phyloP scores from a whole-genome alignment of 2,888 invertebrate species.

The Strigamia crassipes region DNA sequence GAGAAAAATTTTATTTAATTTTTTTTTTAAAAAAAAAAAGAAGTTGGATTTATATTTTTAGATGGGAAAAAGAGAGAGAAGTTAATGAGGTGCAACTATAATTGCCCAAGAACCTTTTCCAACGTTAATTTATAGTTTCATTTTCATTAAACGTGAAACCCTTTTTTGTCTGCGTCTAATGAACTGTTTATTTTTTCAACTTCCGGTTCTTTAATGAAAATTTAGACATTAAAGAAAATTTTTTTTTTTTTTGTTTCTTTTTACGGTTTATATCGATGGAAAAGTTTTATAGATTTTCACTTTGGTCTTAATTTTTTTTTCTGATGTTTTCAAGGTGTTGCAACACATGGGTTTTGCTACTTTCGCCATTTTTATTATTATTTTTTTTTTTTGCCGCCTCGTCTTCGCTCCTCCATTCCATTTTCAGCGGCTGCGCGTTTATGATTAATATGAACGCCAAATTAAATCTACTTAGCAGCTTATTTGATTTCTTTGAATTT shows the following conservation, averaged over 20 bases:
- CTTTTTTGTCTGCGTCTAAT: background rate
- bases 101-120: background rate
- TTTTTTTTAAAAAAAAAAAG: too few species aligned
- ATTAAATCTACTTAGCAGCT: slow-evolving; percentile 35
- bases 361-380: background rate
- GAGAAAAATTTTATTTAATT: too few species aligned
- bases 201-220: background rate
- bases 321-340: background rate
- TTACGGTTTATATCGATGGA: too few species aligned
- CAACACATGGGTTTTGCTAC: background rate
- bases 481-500: slow-evolving; percentile 17
- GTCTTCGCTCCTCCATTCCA: background rate
- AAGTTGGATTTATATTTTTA: background rate
- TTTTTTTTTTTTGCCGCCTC: background rate
- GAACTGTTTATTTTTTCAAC: background rate
- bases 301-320: background rate
- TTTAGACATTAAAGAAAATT: too few species aligned
- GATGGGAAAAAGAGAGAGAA: background rate
- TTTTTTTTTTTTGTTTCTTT: too few species aligned
- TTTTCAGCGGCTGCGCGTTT: slow-evolving; percentile 7
- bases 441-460: slow-evolving; percentile 32
- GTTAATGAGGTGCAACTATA: slow-evolving; percentile 16
- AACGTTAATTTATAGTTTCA: background rate
- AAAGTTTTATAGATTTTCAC: background rate
- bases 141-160: background rate